phyloP scores from a whole-genome alignment of 2,113 vertebrate genomes.

The Phoenicopterus ruber region DNA sequence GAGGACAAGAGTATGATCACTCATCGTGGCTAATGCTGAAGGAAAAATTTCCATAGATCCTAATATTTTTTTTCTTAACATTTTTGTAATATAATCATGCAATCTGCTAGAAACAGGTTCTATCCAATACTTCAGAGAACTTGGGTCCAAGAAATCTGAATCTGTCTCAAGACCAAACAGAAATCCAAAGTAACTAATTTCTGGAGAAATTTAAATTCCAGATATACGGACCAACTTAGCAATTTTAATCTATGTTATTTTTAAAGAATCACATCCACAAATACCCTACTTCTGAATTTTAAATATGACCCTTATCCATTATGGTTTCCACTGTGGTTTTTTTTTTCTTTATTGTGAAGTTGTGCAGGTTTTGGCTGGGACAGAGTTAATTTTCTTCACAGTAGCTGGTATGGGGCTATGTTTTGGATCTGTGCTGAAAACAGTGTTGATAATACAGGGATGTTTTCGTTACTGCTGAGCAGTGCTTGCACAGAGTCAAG shows the following conservation, averaged over 20 bases:
- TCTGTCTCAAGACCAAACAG: background rate
- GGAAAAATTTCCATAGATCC: background rate
- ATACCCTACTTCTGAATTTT: background rate
- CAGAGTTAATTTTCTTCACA: no score
- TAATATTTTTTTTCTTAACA: background rate
- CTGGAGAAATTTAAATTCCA: background rate
- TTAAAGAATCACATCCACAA: background rate
- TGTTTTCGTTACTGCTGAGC: no score
- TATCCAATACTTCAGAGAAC: background rate
- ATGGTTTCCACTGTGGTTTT: background rate
- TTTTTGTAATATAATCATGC: background rate
- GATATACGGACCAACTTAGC: background rate
- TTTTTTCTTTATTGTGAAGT: background rate
- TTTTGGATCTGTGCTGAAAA: no score
- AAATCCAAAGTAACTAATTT: background rate
- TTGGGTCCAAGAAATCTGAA: background rate
- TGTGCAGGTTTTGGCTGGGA: no score
- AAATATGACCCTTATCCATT: background rate
- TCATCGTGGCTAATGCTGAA: background rate
- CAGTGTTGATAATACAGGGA: no score
- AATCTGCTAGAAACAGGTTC: background rate
- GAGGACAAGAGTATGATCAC: background rate
- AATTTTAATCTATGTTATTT: background rate
- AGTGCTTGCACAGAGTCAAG: no score
- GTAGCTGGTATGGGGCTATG: no score